These are phyloP conservation scores for Monochamus alternatus DNA, from an alignment of 2,888 invertebrate species.

Conservation along the genomic window DNA sequence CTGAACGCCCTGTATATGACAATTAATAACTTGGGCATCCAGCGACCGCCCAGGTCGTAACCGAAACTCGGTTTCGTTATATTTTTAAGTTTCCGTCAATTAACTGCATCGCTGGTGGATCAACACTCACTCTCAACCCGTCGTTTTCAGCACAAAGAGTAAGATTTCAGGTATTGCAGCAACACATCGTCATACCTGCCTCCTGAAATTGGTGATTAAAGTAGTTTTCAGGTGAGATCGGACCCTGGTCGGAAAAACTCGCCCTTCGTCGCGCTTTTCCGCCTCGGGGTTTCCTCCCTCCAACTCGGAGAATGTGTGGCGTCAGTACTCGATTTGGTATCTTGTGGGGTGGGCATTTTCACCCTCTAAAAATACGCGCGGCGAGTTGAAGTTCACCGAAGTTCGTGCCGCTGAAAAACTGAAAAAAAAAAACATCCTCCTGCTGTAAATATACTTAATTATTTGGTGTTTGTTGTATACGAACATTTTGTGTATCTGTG, in stretches of 20 bases:
- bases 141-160: constrained; percentile 40
- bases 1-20: too few relatives aligned
- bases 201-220: constrained; percentile 66
- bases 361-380: constrained; percentile 47
- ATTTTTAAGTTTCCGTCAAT: constrained; percentile 15
- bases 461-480: constrained; percentile 19
- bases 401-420: constrained; percentile 28
- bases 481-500: constrained; percentile 31
- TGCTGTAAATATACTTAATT: constrained; percentile 20
- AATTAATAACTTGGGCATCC: neutral
- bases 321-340: constrained; percentile 67
- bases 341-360: constrained; percentile 61
- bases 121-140: constrained; percentile 4
- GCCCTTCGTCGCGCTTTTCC: constrained; percentile 49
- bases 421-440: constrained; percentile 1
- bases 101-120: constrained; percentile 11
- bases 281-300: constrained; percentile 66
- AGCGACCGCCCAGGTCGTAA: neutral
- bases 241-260: constrained; percentile 51
- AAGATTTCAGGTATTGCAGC: constrained; percentile 55
- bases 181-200: constrained; percentile 48
- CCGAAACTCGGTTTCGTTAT: neutral
- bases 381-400: constrained; percentile 15
- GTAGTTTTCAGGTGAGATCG: constrained; percentile 66
- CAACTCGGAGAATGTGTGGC: constrained; percentile 66